phyloP scores from a whole-genome alignment of 2,888 invertebrate genomes.

The Macropis europaea region DNA sequence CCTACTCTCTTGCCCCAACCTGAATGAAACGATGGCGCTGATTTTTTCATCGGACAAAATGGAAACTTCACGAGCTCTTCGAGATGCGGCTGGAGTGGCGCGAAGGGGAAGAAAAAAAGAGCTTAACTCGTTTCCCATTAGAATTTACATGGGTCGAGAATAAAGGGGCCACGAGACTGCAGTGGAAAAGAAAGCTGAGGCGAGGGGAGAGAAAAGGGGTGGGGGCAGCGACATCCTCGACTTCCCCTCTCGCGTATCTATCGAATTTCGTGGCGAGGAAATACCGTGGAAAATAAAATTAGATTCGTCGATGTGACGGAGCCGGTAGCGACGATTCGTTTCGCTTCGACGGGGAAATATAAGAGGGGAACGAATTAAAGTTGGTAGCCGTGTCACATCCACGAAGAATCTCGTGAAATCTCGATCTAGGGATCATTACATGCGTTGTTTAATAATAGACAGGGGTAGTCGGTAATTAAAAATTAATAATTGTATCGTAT shows the following conservation, averaged over 20 bases:
- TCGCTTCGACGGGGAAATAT: neutral
- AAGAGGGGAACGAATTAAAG: slow-evolving; percentile 4
- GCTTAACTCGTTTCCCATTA: slow-evolving; percentile 57
- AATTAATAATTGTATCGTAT: too few species aligned
- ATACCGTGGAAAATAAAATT: slow-evolving; percentile 55
- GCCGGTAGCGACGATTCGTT: neutral
- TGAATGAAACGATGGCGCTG: slow-evolving; percentile 27
- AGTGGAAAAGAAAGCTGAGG: slow-evolving; percentile 20
- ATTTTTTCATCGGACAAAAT: slow-evolving; percentile 40
- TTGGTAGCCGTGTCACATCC: neutral
- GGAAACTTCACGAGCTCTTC: slow-evolving; percentile 22
- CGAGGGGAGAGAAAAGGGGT: slow-evolving; percentile 7
- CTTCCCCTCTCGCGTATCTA: slow-evolving; percentile 15
- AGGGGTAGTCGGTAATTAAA: neutral
- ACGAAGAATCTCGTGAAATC: neutral
- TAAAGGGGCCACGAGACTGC: slow-evolving; percentile 37
- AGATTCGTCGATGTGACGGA: slow-evolving; percentile 32
- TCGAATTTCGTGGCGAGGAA: slow-evolving; percentile 49
- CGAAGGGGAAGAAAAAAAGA: slow-evolving; percentile 10
- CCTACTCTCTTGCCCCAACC: slow-evolving; percentile 43
- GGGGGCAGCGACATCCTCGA: slow-evolving; percentile 21
- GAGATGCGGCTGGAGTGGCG: slow-evolving; percentile 1
- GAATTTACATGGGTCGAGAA: slow-evolving; percentile 51
- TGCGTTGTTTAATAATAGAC: neutral
- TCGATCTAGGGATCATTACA: neutral